phyloP scores from a whole-genome alignment of 1,140 invertebrate genomes.

The Paraescarpia echinospica region DNA sequence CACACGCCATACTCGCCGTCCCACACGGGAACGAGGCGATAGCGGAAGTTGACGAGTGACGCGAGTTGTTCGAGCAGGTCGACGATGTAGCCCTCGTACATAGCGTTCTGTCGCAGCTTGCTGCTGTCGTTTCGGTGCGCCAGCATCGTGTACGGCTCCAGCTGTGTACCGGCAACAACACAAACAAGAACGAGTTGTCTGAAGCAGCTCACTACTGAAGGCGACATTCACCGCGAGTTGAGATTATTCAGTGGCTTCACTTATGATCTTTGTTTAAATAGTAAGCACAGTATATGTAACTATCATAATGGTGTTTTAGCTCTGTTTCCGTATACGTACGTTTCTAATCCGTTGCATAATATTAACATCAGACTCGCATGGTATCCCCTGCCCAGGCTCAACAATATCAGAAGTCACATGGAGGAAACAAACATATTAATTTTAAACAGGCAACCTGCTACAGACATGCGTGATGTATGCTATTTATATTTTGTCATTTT shows the following conservation, averaged over 20 bases:
- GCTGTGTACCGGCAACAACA: not conserved
- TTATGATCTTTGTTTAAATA: not conserved
- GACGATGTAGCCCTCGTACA: conserved; percentile 32
- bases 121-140: not conserved
- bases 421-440: no score
- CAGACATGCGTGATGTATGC: no score
- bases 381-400: no score
- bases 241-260: not conserved
- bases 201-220: no score
- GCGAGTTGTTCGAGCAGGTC: conserved; percentile 30
- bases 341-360: no score
- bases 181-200: not conserved
- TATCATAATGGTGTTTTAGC: no score
- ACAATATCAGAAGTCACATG: no score
- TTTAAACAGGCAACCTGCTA: no score
- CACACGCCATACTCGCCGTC: conserved; percentile 29
- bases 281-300: not conserved
- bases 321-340: no score
- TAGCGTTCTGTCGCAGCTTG: not conserved
- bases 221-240: no score
- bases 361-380: no score
- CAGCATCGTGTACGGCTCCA: not conserved
- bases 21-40: conserved; percentile 7
- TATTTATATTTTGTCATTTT: no score
- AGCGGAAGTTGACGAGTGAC: conserved; percentile 27